phyloP scores from a whole-genome alignment of 2,797 vertebrate genomes.

The Hemibagrus guttatus region DNA sequence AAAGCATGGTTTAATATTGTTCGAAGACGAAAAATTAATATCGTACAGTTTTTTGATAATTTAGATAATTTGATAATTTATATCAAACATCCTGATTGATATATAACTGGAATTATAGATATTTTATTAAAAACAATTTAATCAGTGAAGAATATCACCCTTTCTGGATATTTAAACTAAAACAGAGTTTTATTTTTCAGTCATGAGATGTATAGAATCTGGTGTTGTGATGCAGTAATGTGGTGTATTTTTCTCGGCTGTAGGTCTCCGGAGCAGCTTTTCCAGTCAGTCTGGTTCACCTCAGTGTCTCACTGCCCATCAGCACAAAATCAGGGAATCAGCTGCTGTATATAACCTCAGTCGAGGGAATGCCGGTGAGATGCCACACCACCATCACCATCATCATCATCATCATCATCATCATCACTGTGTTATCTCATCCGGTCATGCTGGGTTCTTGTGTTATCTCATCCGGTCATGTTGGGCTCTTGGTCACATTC shows the following conservation, averaged over 20 bases:
- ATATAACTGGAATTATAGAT: no score
- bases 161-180: background rate
- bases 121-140: no score
- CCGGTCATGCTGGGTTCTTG: background rate
- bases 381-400: no score
- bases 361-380: conserved; percentile 66
- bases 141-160: no score
- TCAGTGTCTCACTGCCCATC: conserved; percentile 74
- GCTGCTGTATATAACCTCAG: conserved; percentile 77
- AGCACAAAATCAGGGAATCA: conserved; percentile 73
- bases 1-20: background rate
- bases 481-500: background rate
- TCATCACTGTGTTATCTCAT: no score
- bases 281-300: conserved; percentile 71
- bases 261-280: conserved; percentile 79
- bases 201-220: background rate
- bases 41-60: background rate
- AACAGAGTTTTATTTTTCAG: background rate
- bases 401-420: no score
- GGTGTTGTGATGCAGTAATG: background rate
- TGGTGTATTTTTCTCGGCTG: conserved; percentile 17
- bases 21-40: background rate
- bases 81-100: no score
- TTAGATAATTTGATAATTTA: no score
- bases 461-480: no score